Base-by-base conservation (phyloP, 1,140 invertebrate genomes). In the Heterodera schachtii region DNA sequence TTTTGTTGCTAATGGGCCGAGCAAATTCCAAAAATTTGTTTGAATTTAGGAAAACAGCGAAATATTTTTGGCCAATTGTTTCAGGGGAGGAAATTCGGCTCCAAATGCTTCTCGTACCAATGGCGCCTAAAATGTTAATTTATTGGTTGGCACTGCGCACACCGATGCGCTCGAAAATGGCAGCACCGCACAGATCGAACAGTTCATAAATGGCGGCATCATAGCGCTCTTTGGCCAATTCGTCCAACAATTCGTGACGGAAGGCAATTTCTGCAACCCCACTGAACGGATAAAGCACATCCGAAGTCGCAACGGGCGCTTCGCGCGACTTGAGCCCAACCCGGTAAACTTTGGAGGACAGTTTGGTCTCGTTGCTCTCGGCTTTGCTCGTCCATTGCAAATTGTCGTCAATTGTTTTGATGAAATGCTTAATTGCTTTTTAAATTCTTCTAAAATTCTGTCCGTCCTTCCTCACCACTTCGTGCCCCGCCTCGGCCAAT, bases 401-500 rank as follows among this genome's bases (percentile, higher is more conserved):
- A 64, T 64, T 0, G 21, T 71, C 69, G n/a, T 3, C 3, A 6
- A 6, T 71, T 19, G 19, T 44, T 71, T 71, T 71, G 41, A 71
- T n/a, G 21, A 43, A 71, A n/a, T 71, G 69, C 69, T 71, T 49
- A 77, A 64, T 60, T 52, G 11, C 7, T 16, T 19, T 19, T 73
- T 19, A 16, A 73, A 46, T 31, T 31, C 31, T 43, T 4, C 3
- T 16, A 19, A 73, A 0, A 19, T 21, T 73, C 4, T 60, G 31
- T 67, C 43, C 3, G 21, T 73, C 21, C 7, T 19, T n/a, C n/a
- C 83, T 60, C 41, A 85, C 84, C 82, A 87, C 84, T 84, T 87
- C 85, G 75, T 85, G 86, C 41, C 84, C 84, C 16, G 85, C 86
- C 47, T 87, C 84, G 57, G 84, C 76, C 19, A 85, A 31, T 13